phyloP scores from a whole-genome alignment of 2,113 vertebrate genomes.

The Dicentrarchus labrax region DNA sequence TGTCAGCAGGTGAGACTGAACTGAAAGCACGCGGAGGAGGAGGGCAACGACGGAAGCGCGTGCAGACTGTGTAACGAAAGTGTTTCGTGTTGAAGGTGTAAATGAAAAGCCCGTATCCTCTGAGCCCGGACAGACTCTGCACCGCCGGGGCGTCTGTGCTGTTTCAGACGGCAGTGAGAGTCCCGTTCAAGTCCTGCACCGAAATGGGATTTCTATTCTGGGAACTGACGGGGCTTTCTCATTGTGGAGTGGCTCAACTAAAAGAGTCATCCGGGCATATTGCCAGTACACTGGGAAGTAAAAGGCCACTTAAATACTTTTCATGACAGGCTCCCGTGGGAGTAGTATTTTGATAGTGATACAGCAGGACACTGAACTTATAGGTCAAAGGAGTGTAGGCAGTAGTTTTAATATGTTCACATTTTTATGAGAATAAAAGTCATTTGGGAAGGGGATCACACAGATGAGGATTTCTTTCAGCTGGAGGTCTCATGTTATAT shows the following conservation, averaged over 20 bases:
- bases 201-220: constrained; percentile 62
- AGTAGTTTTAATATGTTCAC: background rate
- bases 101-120: background rate
- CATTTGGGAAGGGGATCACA: too few relatives aligned
- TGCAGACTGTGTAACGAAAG: background rate
- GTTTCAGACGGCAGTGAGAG: background rate
- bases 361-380: background rate
- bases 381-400: background rate
- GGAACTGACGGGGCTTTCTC: constrained; percentile 58
- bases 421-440: too few relatives aligned
- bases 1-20: constrained; percentile 76
- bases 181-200: constrained; percentile 16
- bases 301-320: constrained; percentile 42
- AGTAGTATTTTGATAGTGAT: background rate
- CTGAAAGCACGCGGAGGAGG: constrained; percentile 43
- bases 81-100: background rate
- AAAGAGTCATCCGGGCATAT: constrained; percentile 34
- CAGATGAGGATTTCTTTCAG: background rate
- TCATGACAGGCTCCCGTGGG: constrained; percentile 23
- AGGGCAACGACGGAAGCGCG: constrained; percentile 28
- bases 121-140: background rate
- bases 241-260: constrained; percentile 30
- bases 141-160: background rate
- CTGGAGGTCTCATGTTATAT: background rate
- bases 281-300: constrained; percentile 27